Evolutionary conservation across 2,113 vertebrate species (phyloP), one percentile per base, ranked within the genome.

Genomic region (Butastur rufipennis): DNA sequence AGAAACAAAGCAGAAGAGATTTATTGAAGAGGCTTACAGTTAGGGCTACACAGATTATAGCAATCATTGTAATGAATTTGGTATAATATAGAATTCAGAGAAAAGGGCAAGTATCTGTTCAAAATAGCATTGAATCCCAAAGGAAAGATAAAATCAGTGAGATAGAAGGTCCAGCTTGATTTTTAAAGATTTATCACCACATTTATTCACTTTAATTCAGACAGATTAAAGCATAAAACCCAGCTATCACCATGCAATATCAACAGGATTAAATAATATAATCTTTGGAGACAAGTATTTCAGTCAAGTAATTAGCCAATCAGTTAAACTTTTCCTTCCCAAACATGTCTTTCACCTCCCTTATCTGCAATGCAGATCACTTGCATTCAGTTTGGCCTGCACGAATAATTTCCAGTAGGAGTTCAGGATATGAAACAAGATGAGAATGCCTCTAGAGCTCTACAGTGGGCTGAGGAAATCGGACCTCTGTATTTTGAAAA

Each of bases 41-140:
- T 71, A 81, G 29, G 26, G 52, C 72, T 74, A 40, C 9, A 17
- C 10, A 70, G 62, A 73, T 82, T 40, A 55, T 25, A 78, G 55
- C 21, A 86, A 86, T 86, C 40, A 83, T 66, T 3, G 0, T 71
- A 83, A 94, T 90, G 59, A 93, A 88, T 81, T 90, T 81, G 53
- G 12, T 82, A 9, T 58, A 70, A 80, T 66, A 56, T 7, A 13
- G 55, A 66, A 88, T 50, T 83, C 40, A 34, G 75, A 65, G 74
- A 81, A 93, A 96, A 92, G 82, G 72, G 71, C 53, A 90, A 93
- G 32, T 77, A 50, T 86, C 73, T 73, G 86, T 90, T 93, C 71
- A 93, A 88, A 94, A 86, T 34, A 94, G 14, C 32, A 25, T 4
- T 55, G 55, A 70, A 48, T 90, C 82, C n/a, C 68, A 58, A 92